Evolutionary conservation across 1,140 invertebrate species (phyloP).

Genomic region (Eubasilissa regina): DNA sequence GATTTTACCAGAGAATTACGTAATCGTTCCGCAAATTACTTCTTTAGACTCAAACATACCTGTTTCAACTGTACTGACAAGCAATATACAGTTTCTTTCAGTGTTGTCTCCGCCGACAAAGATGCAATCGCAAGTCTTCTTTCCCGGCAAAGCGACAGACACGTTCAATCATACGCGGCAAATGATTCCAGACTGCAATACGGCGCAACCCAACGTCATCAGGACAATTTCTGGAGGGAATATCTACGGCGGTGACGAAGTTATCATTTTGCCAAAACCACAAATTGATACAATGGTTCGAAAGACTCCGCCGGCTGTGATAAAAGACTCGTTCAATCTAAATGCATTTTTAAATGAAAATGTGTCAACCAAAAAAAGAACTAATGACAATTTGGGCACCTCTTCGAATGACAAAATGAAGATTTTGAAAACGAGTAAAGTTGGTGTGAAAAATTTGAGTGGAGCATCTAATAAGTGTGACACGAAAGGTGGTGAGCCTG

Average conservation of each 20-base stretch:
- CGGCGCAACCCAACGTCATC: constrained; percentile 9
- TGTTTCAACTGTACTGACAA: constrained; percentile 7
- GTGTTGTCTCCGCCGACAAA: constrained; percentile 4
- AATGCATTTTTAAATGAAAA: not conserved
- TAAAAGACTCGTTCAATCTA: constrained; percentile 3
- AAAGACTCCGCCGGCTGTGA: not conserved
- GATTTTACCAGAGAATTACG: constrained; percentile 45
- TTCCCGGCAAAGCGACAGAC: constrained; percentile 4
- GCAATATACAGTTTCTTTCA: constrained; percentile 31
- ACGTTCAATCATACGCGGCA: too few relatives aligned
- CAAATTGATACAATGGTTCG: not conserved
- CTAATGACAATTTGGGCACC: not conserved
- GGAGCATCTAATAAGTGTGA: too few relatives aligned
- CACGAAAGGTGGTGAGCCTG: not conserved
- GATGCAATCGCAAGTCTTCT: not conserved
- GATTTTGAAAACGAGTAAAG: not conserved
- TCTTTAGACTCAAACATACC: not conserved
- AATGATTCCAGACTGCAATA: too few relatives aligned
- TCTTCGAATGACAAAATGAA: not conserved
- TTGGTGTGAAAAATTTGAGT: not conserved
- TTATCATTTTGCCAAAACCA: constrained; percentile 11
- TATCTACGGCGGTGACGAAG: constrained; percentile 20
- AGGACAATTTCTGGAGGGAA: constrained; percentile 12
- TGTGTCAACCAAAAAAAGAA: not conserved
- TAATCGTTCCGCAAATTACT: constrained; percentile 41